Evolutionary conservation across 2,113 vertebrate species (phyloP).

Genomic region (Ginglymostoma cirratum): DNA sequence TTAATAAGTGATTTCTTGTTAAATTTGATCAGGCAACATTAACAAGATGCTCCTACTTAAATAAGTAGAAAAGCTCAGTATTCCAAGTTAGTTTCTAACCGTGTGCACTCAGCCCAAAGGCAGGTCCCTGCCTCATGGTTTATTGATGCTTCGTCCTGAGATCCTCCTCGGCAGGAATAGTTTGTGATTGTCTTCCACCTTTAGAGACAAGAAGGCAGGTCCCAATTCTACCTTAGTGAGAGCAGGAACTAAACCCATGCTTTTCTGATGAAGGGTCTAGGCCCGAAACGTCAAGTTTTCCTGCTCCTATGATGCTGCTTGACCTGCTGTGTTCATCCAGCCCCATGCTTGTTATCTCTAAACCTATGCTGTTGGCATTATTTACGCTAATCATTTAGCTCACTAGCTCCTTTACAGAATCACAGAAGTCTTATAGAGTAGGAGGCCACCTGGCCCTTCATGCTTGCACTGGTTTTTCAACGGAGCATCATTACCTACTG

Average conservation of each 20-base stretch:
- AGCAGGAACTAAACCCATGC: background rate
- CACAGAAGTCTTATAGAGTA: no score
- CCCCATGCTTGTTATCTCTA: no score
- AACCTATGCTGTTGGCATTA: no score
- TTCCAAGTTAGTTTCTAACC: background rate
- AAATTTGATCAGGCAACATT: background rate
- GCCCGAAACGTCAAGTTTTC: no score
- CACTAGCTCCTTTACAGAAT: no score
- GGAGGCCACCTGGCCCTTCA: no score
- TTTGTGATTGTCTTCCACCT: background rate
- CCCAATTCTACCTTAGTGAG: background rate
- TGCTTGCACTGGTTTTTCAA: no score
- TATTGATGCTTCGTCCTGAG: background rate
- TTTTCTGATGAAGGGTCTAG: no score
- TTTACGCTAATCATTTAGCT: no score
- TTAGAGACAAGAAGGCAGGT: background rate
- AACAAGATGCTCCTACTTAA: background rate
- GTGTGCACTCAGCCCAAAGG: background rate
- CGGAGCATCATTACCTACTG: no score
- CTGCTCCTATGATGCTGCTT: no score
- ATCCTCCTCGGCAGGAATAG: background rate
- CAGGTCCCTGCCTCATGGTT: background rate
- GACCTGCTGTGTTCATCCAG: no score
- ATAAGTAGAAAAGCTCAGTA: background rate
- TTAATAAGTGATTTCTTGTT: background rate